phyloP scores from a whole-genome alignment of 2,797 vertebrate species.

The Pipistrellus nathusii region DNA sequence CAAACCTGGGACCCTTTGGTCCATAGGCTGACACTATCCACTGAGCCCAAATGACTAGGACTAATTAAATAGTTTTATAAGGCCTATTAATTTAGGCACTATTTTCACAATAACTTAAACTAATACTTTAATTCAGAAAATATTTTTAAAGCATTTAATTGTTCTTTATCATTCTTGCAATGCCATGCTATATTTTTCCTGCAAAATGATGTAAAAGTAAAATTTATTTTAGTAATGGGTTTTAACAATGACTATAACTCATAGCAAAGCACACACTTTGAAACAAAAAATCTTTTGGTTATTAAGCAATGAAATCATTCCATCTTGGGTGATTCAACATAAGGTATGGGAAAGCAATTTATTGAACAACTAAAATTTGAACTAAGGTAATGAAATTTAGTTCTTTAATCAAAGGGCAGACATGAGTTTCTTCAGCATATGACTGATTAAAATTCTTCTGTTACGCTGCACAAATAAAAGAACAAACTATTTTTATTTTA shows the following conservation, averaged over 20 bases:
- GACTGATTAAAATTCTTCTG: slow-evolving; percentile 45
- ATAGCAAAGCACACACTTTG: neutral
- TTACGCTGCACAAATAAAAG: slow-evolving; percentile 9
- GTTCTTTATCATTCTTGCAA: neutral
- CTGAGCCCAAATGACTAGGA: too few relatives aligned
- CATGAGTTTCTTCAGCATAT: slow-evolving; percentile 46
- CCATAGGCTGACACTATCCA: too few relatives aligned
- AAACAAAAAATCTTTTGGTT: slow-evolving; percentile 13
- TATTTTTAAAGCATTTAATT: slow-evolving; percentile 24
- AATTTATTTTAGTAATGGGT: slow-evolving; percentile 9
- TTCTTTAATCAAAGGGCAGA: slow-evolving; percentile 15
- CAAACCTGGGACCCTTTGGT: too few relatives aligned
- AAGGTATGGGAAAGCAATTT: slow-evolving; percentile 20
- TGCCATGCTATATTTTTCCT: neutral
- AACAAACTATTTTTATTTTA: slow-evolving; percentile 53
- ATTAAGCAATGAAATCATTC: slow-evolving; percentile 47
- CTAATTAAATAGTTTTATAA: slow-evolving; percentile 37
- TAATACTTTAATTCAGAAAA: neutral
- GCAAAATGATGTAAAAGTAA: slow-evolving; percentile 44
- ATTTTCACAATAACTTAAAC: slow-evolving; percentile 41
- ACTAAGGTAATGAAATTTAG: neutral
- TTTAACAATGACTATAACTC: slow-evolving; percentile 41
- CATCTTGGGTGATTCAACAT: slow-evolving; percentile 1
- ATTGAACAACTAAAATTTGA: slow-evolving; percentile 50
- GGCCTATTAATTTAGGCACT: neutral